Conservation (phyloP, 1,140 invertebrate species). For the Zaprionus tsacasi region DNA sequence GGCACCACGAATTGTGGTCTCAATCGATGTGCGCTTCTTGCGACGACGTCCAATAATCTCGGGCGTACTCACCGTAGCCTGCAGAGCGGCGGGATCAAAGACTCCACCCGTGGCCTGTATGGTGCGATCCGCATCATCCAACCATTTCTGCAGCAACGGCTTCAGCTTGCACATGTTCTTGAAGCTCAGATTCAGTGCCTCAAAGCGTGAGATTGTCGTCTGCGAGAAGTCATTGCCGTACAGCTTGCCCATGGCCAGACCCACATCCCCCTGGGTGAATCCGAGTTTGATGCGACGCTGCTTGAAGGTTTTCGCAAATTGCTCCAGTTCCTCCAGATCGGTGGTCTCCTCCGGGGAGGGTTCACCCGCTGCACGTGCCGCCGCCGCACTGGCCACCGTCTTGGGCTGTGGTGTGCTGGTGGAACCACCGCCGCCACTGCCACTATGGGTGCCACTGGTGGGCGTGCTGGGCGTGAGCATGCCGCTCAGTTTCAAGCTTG, state of each 20-base stretch:
- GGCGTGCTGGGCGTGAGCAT: conserved; percentile 86
- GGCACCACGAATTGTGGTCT: conserved; percentile 95
- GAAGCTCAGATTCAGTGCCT: conserved; percentile 98
- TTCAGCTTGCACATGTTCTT: conserved; percentile 99
- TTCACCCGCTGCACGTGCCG: conserved; percentile 87
- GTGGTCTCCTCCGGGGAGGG: conserved; percentile 95
- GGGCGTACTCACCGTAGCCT: conserved; percentile 92
- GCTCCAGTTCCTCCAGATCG: conserved; percentile 97
- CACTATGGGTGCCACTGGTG: conserved; percentile 84
- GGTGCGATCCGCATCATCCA: conserved; percentile 97
- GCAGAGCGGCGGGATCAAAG: conserved; percentile 88
- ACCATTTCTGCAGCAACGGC: conserved; percentile 98
- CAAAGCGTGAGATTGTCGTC: conserved; percentile 99
- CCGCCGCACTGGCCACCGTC: conserved; percentile 80
- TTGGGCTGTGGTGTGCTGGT: conserved; percentile 84
- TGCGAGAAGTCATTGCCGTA: conserved; percentile 99
- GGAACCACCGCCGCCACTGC: not conserved
- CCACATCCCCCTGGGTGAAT: conserved; percentile 99
- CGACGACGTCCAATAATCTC: conserved; percentile 95
- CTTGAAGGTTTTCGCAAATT: conserved; percentile 98
- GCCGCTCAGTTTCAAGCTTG: conserved; percentile 80
- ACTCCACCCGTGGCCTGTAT: conserved; percentile 89
- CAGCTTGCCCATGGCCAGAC: conserved; percentile 98
- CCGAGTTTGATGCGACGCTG: conserved; percentile 97
- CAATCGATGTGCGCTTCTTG: conserved; percentile 99